Percentiles rank a stretch among this genome's conserved stretches.
Evolutionary conservation across 1,140 invertebrate genomes (phyloP).

Genomic region (Trichonephila inaurata): DNA sequence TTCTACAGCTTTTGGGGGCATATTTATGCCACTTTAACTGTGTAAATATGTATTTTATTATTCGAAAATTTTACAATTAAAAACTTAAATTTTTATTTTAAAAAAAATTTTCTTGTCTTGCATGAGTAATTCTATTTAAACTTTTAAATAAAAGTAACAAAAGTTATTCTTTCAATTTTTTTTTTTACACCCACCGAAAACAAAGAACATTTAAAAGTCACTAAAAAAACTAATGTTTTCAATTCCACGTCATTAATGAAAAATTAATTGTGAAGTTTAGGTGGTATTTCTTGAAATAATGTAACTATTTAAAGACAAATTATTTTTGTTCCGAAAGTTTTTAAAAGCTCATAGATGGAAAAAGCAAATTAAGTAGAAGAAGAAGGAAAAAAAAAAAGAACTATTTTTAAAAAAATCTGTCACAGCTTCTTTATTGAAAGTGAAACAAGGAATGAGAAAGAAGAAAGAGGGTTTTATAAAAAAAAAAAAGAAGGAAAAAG

Average conservation of each 20-base stretch:
- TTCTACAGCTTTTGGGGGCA: too few relatives aligned
- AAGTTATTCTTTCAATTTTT: too few relatives aligned
- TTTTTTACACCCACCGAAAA: too few relatives aligned
- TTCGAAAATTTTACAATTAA: too few relatives aligned
- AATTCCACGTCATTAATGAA: not conserved
- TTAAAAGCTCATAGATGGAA: not conserved
- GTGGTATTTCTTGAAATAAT: not conserved
- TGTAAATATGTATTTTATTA: too few relatives aligned
- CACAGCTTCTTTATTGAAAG: not conserved
- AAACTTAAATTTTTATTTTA: too few relatives aligned
- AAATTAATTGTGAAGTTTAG: not conserved
- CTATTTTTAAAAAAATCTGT: not conserved
- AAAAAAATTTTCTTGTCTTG: too few relatives aligned
- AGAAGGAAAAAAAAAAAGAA: not conserved
- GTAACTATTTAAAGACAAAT: not conserved
- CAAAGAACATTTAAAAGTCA: not conserved
- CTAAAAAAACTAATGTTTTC: not conserved
- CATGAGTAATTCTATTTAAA: too few relatives aligned
- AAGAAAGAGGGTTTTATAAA: not conserved
- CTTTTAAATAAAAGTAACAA: too few relatives aligned
- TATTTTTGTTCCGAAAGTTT: not conserved
- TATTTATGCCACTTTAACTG: too few relatives aligned
- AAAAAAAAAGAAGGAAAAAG: not conserved
- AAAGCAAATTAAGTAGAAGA: not conserved
- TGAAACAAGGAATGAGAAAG: constrained; percentile 24